phyloP scores from a whole-genome alignment of 2,888 invertebrate genomes.

The Agonopterix heracliana region DNA sequence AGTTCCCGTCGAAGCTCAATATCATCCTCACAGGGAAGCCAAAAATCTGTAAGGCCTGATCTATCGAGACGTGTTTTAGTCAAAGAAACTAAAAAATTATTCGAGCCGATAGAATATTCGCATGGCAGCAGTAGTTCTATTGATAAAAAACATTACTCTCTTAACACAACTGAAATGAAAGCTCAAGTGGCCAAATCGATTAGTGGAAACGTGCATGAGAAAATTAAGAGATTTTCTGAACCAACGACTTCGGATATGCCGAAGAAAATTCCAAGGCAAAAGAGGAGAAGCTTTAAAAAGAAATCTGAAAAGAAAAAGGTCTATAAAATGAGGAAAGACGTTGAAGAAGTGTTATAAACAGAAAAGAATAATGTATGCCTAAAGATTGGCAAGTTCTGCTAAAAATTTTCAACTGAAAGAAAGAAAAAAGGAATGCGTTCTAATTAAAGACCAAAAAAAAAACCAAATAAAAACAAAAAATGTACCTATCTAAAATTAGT shows the following conservation, averaged over 20 bases:
- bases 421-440: not conserved
- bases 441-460: no score
- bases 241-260: conserved; percentile 39
- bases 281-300: conserved; percentile 51
- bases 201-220: conserved; percentile 62
- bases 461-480: no score
- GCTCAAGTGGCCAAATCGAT: conserved; percentile 41
- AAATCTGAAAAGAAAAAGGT: conserved; percentile 50
- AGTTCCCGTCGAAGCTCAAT: conserved; percentile 55
- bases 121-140: conserved; percentile 37
- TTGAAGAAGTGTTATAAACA: conserved; percentile 56
- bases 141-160: conserved; percentile 36
- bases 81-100: conserved; percentile 52
- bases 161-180: conserved; percentile 28
- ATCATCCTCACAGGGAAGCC: conserved; percentile 46
- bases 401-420: not conserved
- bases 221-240: conserved; percentile 60
- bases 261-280: conserved; percentile 42
- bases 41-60: conserved; percentile 24
- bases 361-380: not conserved
- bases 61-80: conserved; percentile 33
- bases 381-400: no score
- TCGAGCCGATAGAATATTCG: conserved; percentile 43
- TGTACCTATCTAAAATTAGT: no score
- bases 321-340: conserved; percentile 56